Conservation (phyloP, 2,113 vertebrate genomes). For the Pelusios castaneus region DNA sequence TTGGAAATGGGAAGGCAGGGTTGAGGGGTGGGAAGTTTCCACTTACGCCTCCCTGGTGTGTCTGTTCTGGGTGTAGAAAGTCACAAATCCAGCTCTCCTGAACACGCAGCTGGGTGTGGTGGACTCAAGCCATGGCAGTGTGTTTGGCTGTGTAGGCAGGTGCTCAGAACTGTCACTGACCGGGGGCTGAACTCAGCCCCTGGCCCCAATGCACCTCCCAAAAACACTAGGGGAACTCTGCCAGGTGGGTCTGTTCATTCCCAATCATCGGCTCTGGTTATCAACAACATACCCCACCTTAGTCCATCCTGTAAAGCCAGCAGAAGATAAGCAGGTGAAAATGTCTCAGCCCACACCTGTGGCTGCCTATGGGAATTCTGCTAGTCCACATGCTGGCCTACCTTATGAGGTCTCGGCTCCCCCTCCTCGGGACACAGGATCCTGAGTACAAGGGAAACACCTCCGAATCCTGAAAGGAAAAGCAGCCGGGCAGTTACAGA, state of each 20-base stretch:
- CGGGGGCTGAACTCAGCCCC: neutral
- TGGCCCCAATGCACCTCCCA: neutral
- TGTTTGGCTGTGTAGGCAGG: neutral
- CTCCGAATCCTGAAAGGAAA: neutral
- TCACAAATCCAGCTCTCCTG: neutral
- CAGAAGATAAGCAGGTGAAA: neutral
- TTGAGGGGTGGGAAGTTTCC: neutral
- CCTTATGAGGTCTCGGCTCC: neutral
- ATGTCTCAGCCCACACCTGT: rapidly evolving
- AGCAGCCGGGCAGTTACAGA: neutral
- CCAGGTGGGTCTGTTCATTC: neutral
- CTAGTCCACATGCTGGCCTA: neutral
- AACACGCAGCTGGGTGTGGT: neutral
- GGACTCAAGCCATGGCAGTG: neutral
- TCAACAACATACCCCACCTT: neutral
- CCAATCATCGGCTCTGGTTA: neutral
- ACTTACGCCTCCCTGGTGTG: neutral
- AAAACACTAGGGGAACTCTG: neutral
- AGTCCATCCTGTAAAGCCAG: neutral
- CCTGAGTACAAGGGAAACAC: neutral
- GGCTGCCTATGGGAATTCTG: neutral
- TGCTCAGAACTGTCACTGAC: neutral
- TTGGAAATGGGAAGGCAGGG: neutral
- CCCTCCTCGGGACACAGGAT: neutral
- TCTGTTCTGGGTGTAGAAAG: neutral